phyloP scores from a whole-genome alignment of 2,888 invertebrate genomes.

The Metalampra italica region DNA sequence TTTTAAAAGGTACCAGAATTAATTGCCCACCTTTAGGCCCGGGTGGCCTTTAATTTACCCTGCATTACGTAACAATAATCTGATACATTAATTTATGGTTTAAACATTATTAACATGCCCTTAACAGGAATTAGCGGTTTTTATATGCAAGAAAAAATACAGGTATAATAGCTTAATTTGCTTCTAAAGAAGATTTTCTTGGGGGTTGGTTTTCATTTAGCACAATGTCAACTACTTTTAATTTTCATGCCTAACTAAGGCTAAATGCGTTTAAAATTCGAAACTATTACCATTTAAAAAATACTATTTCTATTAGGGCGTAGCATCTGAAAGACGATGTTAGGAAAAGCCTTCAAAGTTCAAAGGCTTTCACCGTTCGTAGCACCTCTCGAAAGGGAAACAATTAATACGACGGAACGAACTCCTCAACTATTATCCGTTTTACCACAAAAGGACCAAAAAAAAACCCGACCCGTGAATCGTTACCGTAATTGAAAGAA shows the following conservation, averaged over 20 bases:
- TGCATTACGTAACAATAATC: constrained; percentile 9
- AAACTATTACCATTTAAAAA: no score
- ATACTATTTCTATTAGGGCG: neutral
- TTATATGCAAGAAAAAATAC: no score
- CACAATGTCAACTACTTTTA: no score
- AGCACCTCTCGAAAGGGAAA: constrained; percentile 41
- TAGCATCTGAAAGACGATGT: neutral
- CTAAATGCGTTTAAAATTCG: no score
- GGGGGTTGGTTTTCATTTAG: no score
- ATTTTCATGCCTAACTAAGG: no score
- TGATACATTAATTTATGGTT: constrained; percentile 4
- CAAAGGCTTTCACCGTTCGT: constrained; percentile 15
- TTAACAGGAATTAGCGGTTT: neutral
- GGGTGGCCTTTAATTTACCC: constrained; percentile 20
- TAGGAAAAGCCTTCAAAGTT: constrained; percentile 8
- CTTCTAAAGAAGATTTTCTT: no score
- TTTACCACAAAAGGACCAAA: constrained; percentile 40
- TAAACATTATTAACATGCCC: constrained; percentile 2
- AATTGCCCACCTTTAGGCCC: constrained; percentile 30
- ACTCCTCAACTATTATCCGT: constrained; percentile 39
- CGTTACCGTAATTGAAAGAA: constrained; percentile 39
- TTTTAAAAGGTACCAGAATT: constrained; percentile 38
- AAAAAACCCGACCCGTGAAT: constrained; percentile 30
- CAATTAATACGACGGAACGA: constrained; percentile 53
- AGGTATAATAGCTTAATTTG: no score